Conservation (phyloP, 2,888 invertebrate genomes). For the Leptopilina myrica region DNA sequence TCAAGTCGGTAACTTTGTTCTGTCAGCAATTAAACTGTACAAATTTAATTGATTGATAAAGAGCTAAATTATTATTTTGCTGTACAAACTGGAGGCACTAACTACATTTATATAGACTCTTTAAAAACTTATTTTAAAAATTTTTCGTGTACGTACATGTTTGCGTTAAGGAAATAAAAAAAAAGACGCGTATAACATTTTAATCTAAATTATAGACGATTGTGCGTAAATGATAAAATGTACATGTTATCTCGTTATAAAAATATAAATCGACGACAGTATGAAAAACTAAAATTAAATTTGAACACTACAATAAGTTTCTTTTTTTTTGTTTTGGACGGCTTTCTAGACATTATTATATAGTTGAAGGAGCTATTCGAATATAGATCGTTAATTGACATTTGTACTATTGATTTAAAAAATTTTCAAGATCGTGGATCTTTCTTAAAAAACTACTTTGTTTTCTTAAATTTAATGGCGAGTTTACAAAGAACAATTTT, state of each 20-base stretch:
- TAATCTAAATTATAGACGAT: slow-evolving; percentile 10
- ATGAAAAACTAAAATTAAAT: slow-evolving; percentile 9
- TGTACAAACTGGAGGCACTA: slow-evolving; percentile 30
- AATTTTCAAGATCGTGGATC: background rate
- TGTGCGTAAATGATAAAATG: slow-evolving; percentile 21
- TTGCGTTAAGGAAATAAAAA: background rate
- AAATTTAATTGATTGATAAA: slow-evolving; percentile 4
- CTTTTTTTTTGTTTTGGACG: slow-evolving; percentile 59
- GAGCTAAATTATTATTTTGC: slow-evolving; percentile 21
- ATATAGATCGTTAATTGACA: background rate
- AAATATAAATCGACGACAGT: slow-evolving; percentile 27
- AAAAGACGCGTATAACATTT: background rate
- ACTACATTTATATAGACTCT: slow-evolving; percentile 15
- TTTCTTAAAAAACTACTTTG: slow-evolving; percentile 1
- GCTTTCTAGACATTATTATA: slow-evolving; percentile 49
- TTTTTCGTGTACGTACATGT: background rate
- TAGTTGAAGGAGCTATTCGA: slow-evolving; percentile 18
- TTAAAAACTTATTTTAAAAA: slow-evolving; percentile 13
- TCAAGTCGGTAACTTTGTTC: background rate
- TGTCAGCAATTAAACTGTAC: slow-evolving; percentile 22
- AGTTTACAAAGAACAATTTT: background rate
- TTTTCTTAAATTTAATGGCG: background rate
- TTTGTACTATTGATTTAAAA: slow-evolving; percentile 31
- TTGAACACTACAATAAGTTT: background rate
- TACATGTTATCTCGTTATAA: slow-evolving; percentile 17